Percentiles rank a stretch among this genome's conserved stretches.
phyloP scores from a whole-genome alignment of 2,888 invertebrate species.

The Plebejus argus region DNA sequence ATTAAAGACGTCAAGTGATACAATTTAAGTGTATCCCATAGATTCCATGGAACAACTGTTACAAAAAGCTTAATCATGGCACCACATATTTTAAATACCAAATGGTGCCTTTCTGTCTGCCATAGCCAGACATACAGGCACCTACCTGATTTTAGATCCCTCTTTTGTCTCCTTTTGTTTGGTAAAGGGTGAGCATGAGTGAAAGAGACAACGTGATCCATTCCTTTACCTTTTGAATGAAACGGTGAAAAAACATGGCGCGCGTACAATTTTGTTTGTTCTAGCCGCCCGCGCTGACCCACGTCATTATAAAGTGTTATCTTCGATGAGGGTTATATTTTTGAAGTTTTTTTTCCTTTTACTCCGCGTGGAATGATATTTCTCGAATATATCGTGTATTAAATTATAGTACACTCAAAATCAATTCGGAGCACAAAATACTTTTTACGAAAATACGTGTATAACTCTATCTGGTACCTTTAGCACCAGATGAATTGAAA shows the following conservation, averaged over 20 bases:
- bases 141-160: constrained; percentile 69
- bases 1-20: not conserved
- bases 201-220: constrained; percentile 45
- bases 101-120: constrained; percentile 74
- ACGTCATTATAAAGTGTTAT: constrained; percentile 78
- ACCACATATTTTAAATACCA: constrained; percentile 46
- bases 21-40: constrained; percentile 14
- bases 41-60: constrained; percentile 21
- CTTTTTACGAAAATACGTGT: not conserved
- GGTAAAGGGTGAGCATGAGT: constrained; percentile 31
- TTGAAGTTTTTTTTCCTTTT: constrained; percentile 65
- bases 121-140: constrained; percentile 69
- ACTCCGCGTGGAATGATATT: constrained; percentile 75
- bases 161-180: constrained; percentile 51
- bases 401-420: constrained; percentile 55
- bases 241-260: constrained; percentile 59
- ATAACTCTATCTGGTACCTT: not conserved
- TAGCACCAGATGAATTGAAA: not conserved
- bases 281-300: constrained; percentile 77
- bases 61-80: constrained; percentile 39
- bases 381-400: constrained; percentile 70
- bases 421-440: not conserved
- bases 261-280: constrained; percentile 71
- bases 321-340: constrained; percentile 76
- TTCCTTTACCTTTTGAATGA: constrained; percentile 54